phyloP scores from a whole-genome alignment of 92 coral and sea anemone genomes.

The Micromussa lordhowensis region DNA sequence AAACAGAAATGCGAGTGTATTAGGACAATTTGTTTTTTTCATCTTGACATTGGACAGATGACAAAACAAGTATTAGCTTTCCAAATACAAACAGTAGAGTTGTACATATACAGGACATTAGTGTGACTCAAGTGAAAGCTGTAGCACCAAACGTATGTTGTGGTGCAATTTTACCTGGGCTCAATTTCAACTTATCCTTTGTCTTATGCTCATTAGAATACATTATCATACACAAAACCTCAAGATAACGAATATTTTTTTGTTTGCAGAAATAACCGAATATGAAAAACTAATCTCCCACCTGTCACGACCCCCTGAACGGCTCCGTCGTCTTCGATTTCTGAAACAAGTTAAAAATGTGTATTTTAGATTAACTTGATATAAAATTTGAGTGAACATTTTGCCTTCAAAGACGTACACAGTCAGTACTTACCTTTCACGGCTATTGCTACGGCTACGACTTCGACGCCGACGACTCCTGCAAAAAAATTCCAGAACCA shows the following conservation, averaged over 20 bases:
- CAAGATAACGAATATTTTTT: no score
- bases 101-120: no score
- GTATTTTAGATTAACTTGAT: background rate
- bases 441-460: constrained; percentile 19
- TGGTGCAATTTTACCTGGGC: no score
- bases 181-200: no score
- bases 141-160: no score
- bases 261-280: no score
- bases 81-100: background rate
- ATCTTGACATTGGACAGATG: background rate
- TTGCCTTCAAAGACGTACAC: background rate
- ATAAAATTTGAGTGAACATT: background rate
- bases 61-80: no score
- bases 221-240: no score
- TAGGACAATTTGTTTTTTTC: background rate
- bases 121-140: no score
- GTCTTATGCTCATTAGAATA: no score
- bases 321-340: constrained; percentile 34
- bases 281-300: constrained; percentile 14
- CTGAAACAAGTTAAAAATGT: background rate
- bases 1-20: background rate
- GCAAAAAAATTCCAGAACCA: background rate
- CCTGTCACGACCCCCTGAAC: constrained; percentile 51
- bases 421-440: constrained; percentile 18
- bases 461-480: constrained; percentile 59